Conservation (phyloP, 1,140 invertebrate species). For the Drosophila sulfurigaster region DNA sequence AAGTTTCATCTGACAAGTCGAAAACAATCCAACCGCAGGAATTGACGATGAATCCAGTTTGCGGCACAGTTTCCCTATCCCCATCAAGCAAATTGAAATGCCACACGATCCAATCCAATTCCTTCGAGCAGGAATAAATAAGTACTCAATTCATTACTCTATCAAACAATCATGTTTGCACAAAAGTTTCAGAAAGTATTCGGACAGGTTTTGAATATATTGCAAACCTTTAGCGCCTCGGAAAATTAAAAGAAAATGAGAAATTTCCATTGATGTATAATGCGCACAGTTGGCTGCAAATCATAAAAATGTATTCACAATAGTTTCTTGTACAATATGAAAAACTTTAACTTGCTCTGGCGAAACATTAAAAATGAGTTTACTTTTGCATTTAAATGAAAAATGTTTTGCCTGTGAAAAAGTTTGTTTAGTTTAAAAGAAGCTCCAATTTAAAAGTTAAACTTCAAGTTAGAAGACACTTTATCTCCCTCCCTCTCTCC, state of each 20-base stretch:
- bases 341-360: constrained; percentile 24
- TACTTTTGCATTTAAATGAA: constrained; percentile 50
- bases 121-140: neutral
- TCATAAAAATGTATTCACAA: constrained; percentile 8
- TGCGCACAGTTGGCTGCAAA: neutral
- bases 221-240: neutral
- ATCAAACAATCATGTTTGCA: neutral
- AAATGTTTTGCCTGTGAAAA: constrained; percentile 26
- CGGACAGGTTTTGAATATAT: neutral
- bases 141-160: constrained; percentile 5
- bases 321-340: neutral
- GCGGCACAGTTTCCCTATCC: constrained; percentile 1
- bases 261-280: neutral
- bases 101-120: constrained; percentile 4
- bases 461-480: constrained; percentile 19
- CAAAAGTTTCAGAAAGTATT: neutral
- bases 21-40: constrained; percentile 39
- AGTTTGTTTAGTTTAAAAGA: constrained; percentile 27
- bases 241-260: neutral
- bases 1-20: constrained; percentile 46
- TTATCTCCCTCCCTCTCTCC: neutral
- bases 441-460: constrained; percentile 7
- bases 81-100: neutral
- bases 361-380: constrained; percentile 31
- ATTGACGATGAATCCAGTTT: constrained; percentile 22